Base-by-base conservation (phyloP, 1,140 invertebrate species). In the Gryon sp. region DNA sequence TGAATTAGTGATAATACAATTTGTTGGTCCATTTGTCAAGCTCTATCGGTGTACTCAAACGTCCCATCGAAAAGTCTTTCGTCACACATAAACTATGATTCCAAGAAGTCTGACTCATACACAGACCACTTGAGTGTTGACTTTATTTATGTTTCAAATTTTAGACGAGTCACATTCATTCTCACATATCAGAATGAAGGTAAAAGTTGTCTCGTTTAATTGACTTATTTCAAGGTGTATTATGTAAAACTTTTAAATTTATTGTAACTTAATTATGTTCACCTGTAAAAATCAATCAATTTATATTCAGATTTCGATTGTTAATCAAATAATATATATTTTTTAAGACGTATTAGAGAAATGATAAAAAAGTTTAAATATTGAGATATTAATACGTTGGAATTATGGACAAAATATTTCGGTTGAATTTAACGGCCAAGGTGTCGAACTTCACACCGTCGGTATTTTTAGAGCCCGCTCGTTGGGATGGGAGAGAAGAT, bases 21-120 rank as follows among this genome's bases (percentile, higher is more conserved):
- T 72, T 80, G 73, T 66, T 76, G 76, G 53, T 79, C 76, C 74
- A 81, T 81, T 81, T 79, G 73, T 76, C 79, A 79, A 68, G 63
- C 68, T 57, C 26, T 41, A 53, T 70, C 53, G 57, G 43, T 38
- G 43, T 65, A 53, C 46, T 59, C 43, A 41, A 65, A 53, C 62
- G 36, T 53, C 46, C 46, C 62, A 62, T 72, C 38, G 45, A 60
- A 60, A 55, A 48, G 22, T 63, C 30, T 72, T 72, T 63, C 68
- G 68, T 72, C 50, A 72, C 50, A 72, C 68, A 63, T 28, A 43
- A 60, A 45, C 57, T 63, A 62, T 46, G 68, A 72, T 72, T 72
- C 57, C 41, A 14, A 48, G 68, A 72, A 72, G 8, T 30, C 3
- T 69, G 63, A 68, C 52, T 68, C 63, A 68, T 5, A 22, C 7